A percentile compares a stretch with the other conserved stretches of the same genome.
phyloP scores from a whole-genome alignment of 2,888 invertebrate species.

The Scelioninae gen. 2 region DNA sequence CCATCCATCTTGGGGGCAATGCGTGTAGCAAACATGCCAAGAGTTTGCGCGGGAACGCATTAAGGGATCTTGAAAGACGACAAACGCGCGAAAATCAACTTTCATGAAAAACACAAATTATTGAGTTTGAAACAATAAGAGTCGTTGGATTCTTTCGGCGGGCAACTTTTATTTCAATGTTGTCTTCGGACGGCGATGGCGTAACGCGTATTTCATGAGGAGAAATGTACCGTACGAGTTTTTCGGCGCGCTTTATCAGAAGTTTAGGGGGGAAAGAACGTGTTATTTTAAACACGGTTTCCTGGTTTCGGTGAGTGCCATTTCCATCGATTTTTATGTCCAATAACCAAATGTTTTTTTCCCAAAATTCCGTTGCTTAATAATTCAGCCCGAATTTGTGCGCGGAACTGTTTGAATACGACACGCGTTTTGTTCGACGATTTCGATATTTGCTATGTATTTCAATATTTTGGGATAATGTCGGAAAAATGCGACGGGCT shows the following conservation, averaged over 20 bases:
- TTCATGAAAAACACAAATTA: constrained; percentile 39
- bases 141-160: constrained; percentile 27
- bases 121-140: constrained; percentile 32
- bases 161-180: constrained; percentile 26
- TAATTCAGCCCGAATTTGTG: too few species aligned
- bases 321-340: too few species aligned
- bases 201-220: constrained; percentile 25
- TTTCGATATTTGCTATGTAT: too few species aligned
- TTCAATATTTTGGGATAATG: too few species aligned
- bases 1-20: constrained; percentile 24
- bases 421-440: too few species aligned
- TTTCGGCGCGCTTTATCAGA: background rate
- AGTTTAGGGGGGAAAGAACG: background rate
- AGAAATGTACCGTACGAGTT: background rate
- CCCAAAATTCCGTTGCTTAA: too few species aligned
- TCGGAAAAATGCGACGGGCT: too few species aligned
- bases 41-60: constrained; percentile 28
- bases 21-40: constrained; percentile 30
- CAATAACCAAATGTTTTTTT: too few species aligned
- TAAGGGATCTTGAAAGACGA: constrained; percentile 34
- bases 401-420: too few species aligned
- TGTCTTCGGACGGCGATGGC: constrained; percentile 10
- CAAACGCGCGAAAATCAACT: constrained; percentile 36
- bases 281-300: too few species aligned
- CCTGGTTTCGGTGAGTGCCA: too few species aligned